These are phyloP conservation scores for Orussus abietinus DNA, from an alignment of 1,140 invertebrate species.

Conservation along the genomic window DNA sequence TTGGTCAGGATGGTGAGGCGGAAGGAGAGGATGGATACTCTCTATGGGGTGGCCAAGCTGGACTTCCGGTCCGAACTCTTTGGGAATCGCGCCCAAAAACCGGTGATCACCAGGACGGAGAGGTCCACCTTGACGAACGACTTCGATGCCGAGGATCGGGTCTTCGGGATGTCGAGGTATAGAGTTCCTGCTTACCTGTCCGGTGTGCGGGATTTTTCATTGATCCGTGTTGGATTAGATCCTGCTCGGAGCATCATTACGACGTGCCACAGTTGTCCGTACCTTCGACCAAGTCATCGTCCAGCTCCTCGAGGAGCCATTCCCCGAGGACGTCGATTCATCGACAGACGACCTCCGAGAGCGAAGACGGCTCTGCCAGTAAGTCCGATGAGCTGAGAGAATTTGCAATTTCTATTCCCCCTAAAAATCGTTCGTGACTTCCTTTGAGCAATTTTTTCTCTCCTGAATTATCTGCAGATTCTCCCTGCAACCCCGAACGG, in stretches of 20 bases:
- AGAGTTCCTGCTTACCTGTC: not conserved
- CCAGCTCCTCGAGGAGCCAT: constrained; percentile 33
- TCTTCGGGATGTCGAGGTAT: constrained; percentile 28
- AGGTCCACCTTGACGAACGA: constrained; percentile 20
- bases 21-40: constrained; percentile 68
- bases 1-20: constrained; percentile 70
- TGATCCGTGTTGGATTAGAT: constrained; percentile 31
- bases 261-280: constrained; percentile 64
- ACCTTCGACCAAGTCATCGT: constrained; percentile 16
- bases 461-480: too few species aligned
- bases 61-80: constrained; percentile 79
- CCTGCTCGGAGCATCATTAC: constrained; percentile 68
- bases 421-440: too few species aligned
- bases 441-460: too few species aligned
- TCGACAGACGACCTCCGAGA: not conserved
- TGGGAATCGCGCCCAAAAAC: constrained; percentile 73
- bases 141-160: constrained; percentile 25
- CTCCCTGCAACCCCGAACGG: too few species aligned
- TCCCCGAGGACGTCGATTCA: constrained; percentile 15
- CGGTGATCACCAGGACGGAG: constrained; percentile 55
- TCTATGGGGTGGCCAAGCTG: constrained; percentile 76
- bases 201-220: not conserved
- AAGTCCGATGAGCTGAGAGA: too few species aligned
- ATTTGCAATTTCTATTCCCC: too few species aligned
- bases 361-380: not conserved